Conservation (phyloP, 2,888 invertebrate species). For the Oscheius onirici region DNA sequence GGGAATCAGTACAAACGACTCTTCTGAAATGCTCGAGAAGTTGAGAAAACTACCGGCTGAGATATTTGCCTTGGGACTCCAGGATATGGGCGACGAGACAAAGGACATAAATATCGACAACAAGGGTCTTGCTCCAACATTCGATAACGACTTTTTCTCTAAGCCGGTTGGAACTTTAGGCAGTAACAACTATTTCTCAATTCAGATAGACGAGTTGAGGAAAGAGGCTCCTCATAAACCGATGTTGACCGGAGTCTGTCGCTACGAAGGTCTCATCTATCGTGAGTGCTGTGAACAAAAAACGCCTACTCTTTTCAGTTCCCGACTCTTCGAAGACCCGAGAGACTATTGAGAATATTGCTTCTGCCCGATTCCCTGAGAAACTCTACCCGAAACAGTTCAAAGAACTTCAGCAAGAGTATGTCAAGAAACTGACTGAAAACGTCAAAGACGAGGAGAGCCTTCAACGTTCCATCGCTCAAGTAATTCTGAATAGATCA, state of each 20-base stretch:
- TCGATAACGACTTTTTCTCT: constrained; percentile 43
- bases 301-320: neutral
- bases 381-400: neutral
- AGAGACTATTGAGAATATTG: neutral
- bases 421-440: neutral
- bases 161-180: constrained; percentile 26
- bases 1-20: constrained; percentile 13
- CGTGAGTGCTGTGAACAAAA: neutral
- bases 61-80: constrained; percentile 38
- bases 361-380: constrained; percentile 1
- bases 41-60: constrained; percentile 42
- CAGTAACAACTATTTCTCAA: too few species aligned
- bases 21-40: constrained; percentile 39
- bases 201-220: constrained; percentile 30
- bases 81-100: constrained; percentile 13
- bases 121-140: constrained; percentile 7
- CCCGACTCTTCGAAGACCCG: neutral
- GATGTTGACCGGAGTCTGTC: constrained; percentile 41
- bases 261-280: constrained; percentile 43
- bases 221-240: constrained; percentile 49
- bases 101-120: neutral
- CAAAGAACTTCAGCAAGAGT: neutral
- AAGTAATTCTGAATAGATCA: neutral
- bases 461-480: neutral
- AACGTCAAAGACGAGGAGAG: neutral